Evolutionary conservation across 2,888 invertebrate genomes (phyloP).

Genomic region (Opisthograptis luteolata): DNA sequence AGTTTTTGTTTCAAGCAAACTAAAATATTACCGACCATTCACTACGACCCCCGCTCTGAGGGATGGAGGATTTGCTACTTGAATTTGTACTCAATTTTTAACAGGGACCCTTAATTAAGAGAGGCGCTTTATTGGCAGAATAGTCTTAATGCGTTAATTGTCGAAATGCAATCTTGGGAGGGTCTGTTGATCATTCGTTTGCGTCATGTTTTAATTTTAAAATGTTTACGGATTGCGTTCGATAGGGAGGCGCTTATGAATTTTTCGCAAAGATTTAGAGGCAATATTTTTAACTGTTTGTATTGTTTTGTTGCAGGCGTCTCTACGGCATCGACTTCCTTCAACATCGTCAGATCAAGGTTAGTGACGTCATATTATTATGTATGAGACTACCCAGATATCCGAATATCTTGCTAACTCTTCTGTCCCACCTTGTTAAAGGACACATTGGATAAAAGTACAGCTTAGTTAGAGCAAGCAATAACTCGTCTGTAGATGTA

Average conservation of each 20-base stretch:
- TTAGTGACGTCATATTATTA: constrained; percentile 47
- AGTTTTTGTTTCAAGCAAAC: constrained; percentile 82
- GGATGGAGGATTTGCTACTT: constrained; percentile 73
- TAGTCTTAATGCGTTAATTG: constrained; percentile 83
- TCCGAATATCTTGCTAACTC: no score
- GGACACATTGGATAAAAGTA: no score
- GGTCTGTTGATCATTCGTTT: constrained; percentile 77
- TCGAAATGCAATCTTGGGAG: constrained; percentile 81
- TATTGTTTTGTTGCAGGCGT: constrained; percentile 75
- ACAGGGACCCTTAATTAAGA: constrained; percentile 82
- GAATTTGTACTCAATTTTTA: constrained; percentile 85
- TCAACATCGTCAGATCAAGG: constrained; percentile 76
- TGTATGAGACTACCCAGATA: no score
- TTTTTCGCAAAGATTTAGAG: constrained; percentile 51
- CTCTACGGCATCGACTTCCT: constrained; percentile 71
- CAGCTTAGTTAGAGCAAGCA: no score
- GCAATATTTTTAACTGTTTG: constrained; percentile 25
- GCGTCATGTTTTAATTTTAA: constrained; percentile 77
- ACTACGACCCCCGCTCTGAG: constrained; percentile 67
- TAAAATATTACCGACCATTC: constrained; percentile 84
- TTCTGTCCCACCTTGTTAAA: no score
- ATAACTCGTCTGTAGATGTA: no score
- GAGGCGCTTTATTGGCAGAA: constrained; percentile 80
- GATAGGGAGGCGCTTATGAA: constrained; percentile 54
- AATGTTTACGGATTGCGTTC: constrained; percentile 52